Evolutionary conservation across 2,113 vertebrate genomes (phyloP), one percentile per base, ranked within the genome.

Genomic region (Phocoena sinus): DNA sequence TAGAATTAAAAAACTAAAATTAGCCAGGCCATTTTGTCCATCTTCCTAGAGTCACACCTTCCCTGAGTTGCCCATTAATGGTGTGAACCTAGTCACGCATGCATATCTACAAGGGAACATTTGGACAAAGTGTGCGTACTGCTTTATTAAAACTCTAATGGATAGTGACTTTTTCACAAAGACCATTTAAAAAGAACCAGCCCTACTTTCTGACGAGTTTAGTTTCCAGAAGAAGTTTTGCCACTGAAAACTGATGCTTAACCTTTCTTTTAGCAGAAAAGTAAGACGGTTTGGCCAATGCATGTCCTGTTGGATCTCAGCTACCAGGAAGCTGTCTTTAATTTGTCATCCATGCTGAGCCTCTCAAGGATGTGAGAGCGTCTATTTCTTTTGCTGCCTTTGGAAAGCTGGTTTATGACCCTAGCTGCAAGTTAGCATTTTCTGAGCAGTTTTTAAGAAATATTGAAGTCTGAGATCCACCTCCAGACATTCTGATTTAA

Each of bases 201-300:
- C 38, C 26, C n/a, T 50, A 6, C 70, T 74, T 86, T 56, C 26
- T 63, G 31, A 92, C 58, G 41, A 89, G 26, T 77, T 86, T 89
- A 56, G 11, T 53, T 74, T 85, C 47, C n/a, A 83, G 20, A 89
- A 41, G 56, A 83, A 33, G 25, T n/a, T 63, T 67, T 18, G 13
- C 85, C 58, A 10, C 31, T 47, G 81, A 26, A 91, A 92, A 76
- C 0, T 1, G 5, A 10, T 11, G 11, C 11, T 33, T 81, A 7
- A 6, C 28, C 7, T 58, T 65, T 71, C 28, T 79, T 65, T 92
- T 13, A 74, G 38, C 7, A 58, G 36, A 14, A 81, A 76, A 94
- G 10, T 25, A 79, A 88, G 68, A 53, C 6, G 17, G 6, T 47
- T 53, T 23, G 31, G 41, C 33, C 63, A 5, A 0, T 26, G 15